These are phyloP conservation scores for Alces alces DNA, from an alignment of 2,113 vertebrate genomes.

Conservation along the genomic window DNA sequence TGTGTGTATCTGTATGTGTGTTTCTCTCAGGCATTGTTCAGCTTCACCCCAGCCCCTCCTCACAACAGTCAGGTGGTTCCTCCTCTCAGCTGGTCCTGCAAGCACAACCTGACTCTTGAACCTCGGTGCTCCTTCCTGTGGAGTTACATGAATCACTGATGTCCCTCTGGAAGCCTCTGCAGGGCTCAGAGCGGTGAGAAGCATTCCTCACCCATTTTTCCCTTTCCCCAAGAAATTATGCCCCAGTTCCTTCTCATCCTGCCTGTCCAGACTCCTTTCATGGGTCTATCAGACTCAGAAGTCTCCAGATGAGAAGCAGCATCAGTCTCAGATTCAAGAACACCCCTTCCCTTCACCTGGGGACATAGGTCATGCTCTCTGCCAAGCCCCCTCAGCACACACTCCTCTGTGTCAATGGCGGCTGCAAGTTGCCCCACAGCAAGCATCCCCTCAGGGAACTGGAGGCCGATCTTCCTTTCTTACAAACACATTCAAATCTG, in stretches of 20 bases:
- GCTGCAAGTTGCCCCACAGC: neutral
- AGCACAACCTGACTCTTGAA: neutral
- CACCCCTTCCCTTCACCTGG: neutral
- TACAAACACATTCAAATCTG: neutral
- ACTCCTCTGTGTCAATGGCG: neutral
- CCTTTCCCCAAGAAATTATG: neutral
- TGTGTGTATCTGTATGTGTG: too few relatives aligned
- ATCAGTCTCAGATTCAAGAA: neutral
- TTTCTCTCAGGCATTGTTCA: neutral
- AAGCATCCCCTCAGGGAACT: neutral
- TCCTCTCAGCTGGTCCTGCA: neutral
- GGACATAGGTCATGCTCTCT: neutral
- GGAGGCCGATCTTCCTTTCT: neutral
- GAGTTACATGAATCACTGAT: neutral
- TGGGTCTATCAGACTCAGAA: neutral
- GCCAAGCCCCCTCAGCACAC: neutral
- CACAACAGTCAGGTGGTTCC: too few relatives aligned
- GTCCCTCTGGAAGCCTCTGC: neutral
- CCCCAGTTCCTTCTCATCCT: neutral
- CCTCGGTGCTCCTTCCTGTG: neutral
- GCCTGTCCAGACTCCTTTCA: neutral
- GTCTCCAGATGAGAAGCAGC: neutral
- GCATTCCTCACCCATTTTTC: neutral
- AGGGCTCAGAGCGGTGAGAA: neutral
- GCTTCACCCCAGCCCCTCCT: neutral